These are phyloP conservation scores for Empidonax traillii DNA, from an alignment of 2,113 vertebrate species.

Conservation along the genomic window DNA sequence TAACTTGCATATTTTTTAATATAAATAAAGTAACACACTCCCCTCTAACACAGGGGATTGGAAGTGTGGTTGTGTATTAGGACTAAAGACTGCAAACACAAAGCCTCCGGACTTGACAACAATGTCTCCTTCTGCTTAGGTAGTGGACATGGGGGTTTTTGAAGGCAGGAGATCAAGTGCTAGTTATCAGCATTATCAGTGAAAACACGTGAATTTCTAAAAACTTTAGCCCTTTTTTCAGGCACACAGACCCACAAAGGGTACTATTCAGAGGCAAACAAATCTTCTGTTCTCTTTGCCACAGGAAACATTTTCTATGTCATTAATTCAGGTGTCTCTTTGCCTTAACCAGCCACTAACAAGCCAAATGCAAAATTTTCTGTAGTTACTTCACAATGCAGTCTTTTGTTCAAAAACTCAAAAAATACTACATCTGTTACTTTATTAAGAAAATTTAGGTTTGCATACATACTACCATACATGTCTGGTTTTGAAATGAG, in stretches of 20 bases:
- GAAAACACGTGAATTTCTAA: not conserved
- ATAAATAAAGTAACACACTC: not conserved
- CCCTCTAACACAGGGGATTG: not conserved
- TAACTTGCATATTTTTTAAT: not conserved
- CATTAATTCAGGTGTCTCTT: not conserved
- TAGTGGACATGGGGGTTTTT: not conserved
- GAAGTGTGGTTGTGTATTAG: not conserved
- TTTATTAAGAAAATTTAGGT: not conserved
- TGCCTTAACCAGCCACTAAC: not conserved
- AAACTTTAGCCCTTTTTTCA: not conserved
- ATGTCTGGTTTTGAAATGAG: not conserved
- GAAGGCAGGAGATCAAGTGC: not conserved
- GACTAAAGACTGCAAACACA: not conserved
- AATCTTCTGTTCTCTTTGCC: not conserved
- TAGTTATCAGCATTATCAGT: not conserved
- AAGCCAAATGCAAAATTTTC: not conserved
- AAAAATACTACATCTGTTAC: not conserved
- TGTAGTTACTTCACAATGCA: not conserved
- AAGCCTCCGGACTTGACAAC: not conserved
- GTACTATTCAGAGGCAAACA: not conserved
- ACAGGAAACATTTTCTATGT: not conserved
- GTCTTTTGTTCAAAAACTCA: not conserved
- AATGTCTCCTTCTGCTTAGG: not conserved
- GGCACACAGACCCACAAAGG: not conserved
- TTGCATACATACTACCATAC: not conserved